These are phyloP conservation scores for Sebastiscus tertius DNA, from an alignment of 2,797 vertebrate species.

Conservation along the genomic window DNA sequence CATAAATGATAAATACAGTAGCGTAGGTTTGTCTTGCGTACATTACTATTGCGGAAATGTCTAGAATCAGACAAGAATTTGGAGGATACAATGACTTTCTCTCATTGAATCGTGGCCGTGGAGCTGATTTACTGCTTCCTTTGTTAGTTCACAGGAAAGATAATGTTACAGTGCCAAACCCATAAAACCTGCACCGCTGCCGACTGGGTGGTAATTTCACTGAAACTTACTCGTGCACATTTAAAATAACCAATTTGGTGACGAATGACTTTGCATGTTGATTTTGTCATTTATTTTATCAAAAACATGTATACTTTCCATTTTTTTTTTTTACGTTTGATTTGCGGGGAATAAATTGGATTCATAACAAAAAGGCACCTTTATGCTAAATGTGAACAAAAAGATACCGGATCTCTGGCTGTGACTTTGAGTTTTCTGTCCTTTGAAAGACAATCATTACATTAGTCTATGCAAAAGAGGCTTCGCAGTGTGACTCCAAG, in stretches of 20 bases:
- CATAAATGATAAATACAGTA: conserved; percentile 68
- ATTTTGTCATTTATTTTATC: conserved; percentile 6
- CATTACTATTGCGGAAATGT: conserved; percentile 4
- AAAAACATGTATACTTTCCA: neutral
- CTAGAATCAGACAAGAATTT: conserved; percentile 21
- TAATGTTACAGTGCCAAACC: conserved; percentile 13
- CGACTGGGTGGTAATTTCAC: conserved; percentile 7
- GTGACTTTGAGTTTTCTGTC: conserved; percentile 23
- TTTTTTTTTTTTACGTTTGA: neutral
- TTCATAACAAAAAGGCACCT: neutral
- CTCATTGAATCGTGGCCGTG: neutral
- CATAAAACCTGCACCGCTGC: neutral
- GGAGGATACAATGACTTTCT: neutral
- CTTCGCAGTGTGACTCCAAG: conserved; percentile 20
- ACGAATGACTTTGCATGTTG: neutral
- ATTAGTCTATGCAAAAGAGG: conserved; percentile 51
- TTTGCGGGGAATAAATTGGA: neutral
- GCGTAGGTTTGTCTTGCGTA: conserved; percentile 36
- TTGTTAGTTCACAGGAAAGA: conserved; percentile 9
- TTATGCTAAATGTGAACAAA: neutral
- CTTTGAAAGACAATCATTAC: conserved; percentile 35
- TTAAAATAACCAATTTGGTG: neutral
- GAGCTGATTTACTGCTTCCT: conserved; percentile 11
- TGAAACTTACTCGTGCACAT: neutral
- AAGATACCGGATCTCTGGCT: neutral